These are phyloP conservation scores for Poecile montanus DNA, from an alignment of 2,797 vertebrate genomes.

Conservation along the genomic window DNA sequence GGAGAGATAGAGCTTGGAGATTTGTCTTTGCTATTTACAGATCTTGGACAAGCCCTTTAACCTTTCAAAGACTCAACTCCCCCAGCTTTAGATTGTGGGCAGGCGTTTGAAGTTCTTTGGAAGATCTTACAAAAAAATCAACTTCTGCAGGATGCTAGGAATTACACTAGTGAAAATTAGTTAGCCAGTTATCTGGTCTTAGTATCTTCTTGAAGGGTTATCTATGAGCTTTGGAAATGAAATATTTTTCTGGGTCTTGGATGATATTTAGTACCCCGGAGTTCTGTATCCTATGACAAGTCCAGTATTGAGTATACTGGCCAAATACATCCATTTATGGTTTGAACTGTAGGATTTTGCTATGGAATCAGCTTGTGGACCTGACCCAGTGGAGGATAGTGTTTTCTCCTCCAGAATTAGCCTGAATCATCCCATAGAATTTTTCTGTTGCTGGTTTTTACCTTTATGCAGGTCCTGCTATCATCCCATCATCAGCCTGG, in stretches of 20 bases:
- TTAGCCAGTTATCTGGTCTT: not conserved
- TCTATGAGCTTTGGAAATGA: not conserved
- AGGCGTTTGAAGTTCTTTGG: not conserved
- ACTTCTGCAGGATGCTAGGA: not conserved
- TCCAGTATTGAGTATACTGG: not conserved
- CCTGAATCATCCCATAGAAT: not conserved
- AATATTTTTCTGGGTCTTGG: not conserved
- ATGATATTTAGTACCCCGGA: not conserved
- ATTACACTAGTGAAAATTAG: not conserved
- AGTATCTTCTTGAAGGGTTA: not conserved
- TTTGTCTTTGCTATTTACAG: slow-evolving; percentile 39
- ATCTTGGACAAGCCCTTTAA: not conserved
- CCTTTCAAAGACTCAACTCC: not conserved
- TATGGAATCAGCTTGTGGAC: not conserved
- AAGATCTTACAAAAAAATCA: not conserved
- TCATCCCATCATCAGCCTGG: not conserved
- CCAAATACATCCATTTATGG: not conserved
- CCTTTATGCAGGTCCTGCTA: not conserved
- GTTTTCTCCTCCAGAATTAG: not conserved
- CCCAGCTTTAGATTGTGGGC: not conserved
- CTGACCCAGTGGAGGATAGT: not conserved
- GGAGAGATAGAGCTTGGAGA: not conserved
- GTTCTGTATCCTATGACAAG: not conserved
- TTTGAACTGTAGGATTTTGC: not conserved
- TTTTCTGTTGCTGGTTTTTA: not conserved